phyloP scores from a whole-genome alignment of 2,797 vertebrate species.

The Liparis tanakae region DNA sequence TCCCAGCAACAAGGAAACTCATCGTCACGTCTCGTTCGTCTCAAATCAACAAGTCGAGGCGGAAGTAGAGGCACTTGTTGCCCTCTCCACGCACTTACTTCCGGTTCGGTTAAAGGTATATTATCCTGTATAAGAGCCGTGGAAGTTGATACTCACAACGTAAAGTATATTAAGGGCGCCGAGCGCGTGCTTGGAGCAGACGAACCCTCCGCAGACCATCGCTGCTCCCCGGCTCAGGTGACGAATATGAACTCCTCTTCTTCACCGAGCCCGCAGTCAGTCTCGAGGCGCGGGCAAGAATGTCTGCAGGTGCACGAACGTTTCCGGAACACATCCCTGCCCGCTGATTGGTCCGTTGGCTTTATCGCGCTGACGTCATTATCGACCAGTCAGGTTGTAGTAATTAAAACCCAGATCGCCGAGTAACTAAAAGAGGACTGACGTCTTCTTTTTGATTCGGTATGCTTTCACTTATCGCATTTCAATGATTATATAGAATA shows the following conservation, averaged over 20 bases:
- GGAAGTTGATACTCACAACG: conserved; percentile 48
- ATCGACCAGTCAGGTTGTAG: not conserved
- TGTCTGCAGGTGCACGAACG: conserved; percentile 2
- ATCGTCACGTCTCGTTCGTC: too few species aligned
- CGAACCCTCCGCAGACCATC: conserved; percentile 70
- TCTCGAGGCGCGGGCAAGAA: too few species aligned
- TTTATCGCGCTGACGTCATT: not conserved
- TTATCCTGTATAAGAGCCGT: not conserved
- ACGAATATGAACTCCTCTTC: too few species aligned
- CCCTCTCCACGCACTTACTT: not conserved
- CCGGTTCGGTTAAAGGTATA: not conserved
- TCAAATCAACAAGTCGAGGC: not conserved
- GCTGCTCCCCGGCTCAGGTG: not conserved
- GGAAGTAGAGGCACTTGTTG: not conserved
- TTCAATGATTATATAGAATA: not conserved
- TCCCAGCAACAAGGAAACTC: not conserved
- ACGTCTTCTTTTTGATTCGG: too few species aligned
- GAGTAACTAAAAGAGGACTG: not conserved
- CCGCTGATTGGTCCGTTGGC: conserved; percentile 54
- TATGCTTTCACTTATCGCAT: not conserved
- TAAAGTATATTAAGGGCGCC: conserved; percentile 72
- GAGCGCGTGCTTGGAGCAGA: conserved; percentile 69
- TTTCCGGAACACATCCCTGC: conserved; percentile 32
- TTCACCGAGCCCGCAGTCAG: not conserved
- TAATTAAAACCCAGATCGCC: not conserved